Conservation (phyloP, 2,113 vertebrate species). For the Taxidea taxus region DNA sequence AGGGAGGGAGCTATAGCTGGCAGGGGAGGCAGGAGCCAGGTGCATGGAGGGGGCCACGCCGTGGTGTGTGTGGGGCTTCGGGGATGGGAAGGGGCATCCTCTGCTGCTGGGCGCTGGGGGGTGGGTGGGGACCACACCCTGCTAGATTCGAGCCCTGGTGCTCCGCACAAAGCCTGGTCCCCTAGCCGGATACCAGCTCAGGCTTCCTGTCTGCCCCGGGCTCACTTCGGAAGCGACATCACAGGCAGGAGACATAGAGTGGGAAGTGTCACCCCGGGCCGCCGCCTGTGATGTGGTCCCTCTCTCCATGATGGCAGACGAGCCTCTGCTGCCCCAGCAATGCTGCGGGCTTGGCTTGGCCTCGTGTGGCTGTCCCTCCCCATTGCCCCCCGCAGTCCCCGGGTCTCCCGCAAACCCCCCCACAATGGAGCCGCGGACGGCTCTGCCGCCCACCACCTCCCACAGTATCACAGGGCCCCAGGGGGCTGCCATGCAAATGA, state of each 20-base stretch:
- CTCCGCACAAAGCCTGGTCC: neutral
- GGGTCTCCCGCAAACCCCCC: neutral
- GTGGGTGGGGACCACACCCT: neutral
- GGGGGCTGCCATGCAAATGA: constrained; percentile 9
- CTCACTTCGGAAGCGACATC: constrained; percentile 52
- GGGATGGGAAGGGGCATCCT: neutral
- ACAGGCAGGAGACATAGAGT: neutral
- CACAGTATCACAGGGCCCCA: neutral
- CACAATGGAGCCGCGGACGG: neutral
- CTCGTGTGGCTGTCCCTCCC: neutral
- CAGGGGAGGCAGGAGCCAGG: no score
- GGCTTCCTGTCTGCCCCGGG: constrained; percentile 61
- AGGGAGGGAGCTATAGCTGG: neutral
- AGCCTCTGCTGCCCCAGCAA: fast-evolving
- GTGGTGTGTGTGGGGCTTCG: neutral
- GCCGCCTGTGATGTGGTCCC: constrained; percentile 58
- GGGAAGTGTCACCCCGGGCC: constrained; percentile 35
- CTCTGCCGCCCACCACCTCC: neutral
- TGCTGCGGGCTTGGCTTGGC: fast-evolving
- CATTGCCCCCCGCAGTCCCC: fast-evolving
- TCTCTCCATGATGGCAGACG: neutral
- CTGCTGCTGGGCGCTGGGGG: neutral
- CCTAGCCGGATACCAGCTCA: neutral
- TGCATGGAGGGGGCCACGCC: fast-evolving
- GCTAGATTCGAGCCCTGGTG: neutral